Evolutionary conservation across 2,888 invertebrate genomes (phyloP).

Genomic region (Eupithecia insigniata): DNA sequence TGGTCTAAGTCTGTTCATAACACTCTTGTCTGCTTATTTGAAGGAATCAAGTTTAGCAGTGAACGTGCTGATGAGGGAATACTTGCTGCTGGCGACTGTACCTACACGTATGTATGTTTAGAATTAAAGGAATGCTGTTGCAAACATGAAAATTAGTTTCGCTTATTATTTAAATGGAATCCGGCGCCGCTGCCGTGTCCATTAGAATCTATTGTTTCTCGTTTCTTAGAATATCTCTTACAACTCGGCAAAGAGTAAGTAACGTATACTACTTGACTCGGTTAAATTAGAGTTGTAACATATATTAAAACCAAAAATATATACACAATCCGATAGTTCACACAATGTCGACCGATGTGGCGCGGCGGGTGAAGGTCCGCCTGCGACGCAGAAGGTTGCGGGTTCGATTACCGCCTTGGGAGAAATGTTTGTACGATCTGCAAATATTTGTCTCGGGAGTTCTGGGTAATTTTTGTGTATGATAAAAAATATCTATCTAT

Average conservation of each 20-base stretch:
- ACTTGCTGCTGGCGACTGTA: background rate
- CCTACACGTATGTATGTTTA: background rate
- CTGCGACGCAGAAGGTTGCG: too few species aligned
- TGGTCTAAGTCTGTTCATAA: background rate
- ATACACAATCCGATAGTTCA: background rate
- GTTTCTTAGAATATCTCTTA: conserved; percentile 24
- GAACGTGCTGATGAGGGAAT: background rate
- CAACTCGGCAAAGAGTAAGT: background rate
- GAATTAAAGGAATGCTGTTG: conserved; percentile 7
- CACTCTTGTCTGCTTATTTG: background rate
- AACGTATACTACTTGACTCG: background rate
- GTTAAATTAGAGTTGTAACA: background rate
- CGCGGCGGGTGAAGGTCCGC: too few species aligned
- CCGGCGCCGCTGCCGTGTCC: conserved; percentile 31
- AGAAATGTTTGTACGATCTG: too few species aligned
- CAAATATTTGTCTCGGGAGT: too few species aligned
- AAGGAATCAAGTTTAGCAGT: background rate
- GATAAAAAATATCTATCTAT: too few species aligned
- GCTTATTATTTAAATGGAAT: conserved; percentile 29
- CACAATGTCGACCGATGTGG: too few species aligned
- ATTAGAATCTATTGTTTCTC: conserved; percentile 37
- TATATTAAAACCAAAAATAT: background rate
- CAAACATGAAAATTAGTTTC: conserved; percentile 34
- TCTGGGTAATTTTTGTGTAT: too few species aligned
- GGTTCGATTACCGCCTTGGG: too few species aligned